phyloP scores from a whole-genome alignment of 1,140 invertebrate genomes.

The Drosophila takahashii region DNA sequence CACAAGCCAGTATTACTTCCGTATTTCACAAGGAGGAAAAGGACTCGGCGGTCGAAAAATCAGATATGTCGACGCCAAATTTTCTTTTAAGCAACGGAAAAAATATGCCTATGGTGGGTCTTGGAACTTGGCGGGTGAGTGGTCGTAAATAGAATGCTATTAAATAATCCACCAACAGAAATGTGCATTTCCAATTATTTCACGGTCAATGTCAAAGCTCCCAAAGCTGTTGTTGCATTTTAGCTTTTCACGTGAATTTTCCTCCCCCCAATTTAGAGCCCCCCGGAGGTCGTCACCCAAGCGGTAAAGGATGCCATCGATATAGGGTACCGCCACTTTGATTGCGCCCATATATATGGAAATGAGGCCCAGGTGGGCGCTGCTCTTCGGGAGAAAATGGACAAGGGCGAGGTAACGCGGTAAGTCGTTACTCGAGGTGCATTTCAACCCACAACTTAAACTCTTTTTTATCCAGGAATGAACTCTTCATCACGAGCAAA shows the following conservation, averaged over 20 bases:
- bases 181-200: constrained; percentile 9
- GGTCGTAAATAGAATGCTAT: constrained; percentile 6
- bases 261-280: constrained; percentile 86
- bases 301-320: constrained; percentile 91
- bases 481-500: constrained; percentile 89
- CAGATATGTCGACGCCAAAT: constrained; percentile 80
- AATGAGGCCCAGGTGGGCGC: constrained; percentile 91
- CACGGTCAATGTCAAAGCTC: constrained; percentile 54
- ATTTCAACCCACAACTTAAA: not conserved
- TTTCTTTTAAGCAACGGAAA: constrained; percentile 89
- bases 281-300: constrained; percentile 89
- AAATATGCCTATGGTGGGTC: constrained; percentile 89
- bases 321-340: constrained; percentile 92
- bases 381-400: constrained; percentile 88
- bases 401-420: constrained; percentile 88
- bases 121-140: constrained; percentile 92
- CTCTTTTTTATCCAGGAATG: constrained; percentile 84
- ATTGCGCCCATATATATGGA: constrained; percentile 91
- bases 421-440: constrained; percentile 75
- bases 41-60: not conserved
- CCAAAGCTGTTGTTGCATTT: constrained; percentile 41
- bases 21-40: not conserved
- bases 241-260: constrained; percentile 5
- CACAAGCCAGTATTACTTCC: not conserved
- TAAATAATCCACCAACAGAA: constrained; percentile 43